Conservation (phyloP, 1,140 invertebrate species). For the Tigriopus japonicus region DNA sequence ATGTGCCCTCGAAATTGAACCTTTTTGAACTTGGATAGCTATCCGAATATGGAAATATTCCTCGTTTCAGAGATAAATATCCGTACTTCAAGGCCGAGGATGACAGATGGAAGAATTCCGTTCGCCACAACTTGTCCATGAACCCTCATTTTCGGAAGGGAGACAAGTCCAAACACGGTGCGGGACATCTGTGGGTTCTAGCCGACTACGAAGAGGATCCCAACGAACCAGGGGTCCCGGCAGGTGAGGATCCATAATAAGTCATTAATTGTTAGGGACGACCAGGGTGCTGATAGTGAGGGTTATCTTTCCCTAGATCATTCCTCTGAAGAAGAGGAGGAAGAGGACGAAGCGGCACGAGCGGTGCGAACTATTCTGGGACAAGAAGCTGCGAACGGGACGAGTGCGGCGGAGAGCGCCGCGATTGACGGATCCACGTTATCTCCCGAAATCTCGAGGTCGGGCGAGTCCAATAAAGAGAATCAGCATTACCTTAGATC, state of each 20-base stretch:
- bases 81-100: conserved; percentile 14
- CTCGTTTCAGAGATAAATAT: conserved; percentile 4
- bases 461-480: not conserved
- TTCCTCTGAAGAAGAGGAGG: not conserved
- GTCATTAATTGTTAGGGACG: not conserved
- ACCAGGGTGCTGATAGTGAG: not conserved
- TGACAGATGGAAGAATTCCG: conserved; percentile 40
- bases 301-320: not conserved
- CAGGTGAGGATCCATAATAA: not conserved
- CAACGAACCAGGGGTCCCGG: not conserved
- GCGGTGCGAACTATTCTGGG: conserved; percentile 10
- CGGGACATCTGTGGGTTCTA: conserved; percentile 14
- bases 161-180: conserved; percentile 21
- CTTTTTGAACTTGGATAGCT: too few species aligned
- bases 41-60: too few species aligned
- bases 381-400: not conserved
- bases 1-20: too few species aligned
- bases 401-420: not conserved
- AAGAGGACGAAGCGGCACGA: conserved; percentile 11
- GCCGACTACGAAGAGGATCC: conserved; percentile 8
- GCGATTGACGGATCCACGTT: not conserved
- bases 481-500: not conserved
- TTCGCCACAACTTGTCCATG: conserved; percentile 38
- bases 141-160: conserved; percentile 38
- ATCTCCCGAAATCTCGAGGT: not conserved